Evolutionary conservation across 2,888 invertebrate genomes (phyloP).

Genomic region (Dolichopus griseipennis): DNA sequence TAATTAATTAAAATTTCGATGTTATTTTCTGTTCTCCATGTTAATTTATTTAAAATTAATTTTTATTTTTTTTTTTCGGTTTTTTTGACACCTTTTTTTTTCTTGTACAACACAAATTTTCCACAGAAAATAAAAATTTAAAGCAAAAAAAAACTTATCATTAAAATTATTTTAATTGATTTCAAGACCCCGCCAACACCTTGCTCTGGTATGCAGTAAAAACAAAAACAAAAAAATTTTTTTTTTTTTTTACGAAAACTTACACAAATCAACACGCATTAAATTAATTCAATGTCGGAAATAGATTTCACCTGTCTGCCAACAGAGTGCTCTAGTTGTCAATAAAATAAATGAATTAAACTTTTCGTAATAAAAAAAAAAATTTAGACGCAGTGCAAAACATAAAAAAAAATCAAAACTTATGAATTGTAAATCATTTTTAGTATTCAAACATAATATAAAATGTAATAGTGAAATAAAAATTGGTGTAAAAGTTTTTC

Average conservation of each 20-base stretch:
- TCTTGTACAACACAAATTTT: too few relatives aligned
- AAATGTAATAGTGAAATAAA: too few relatives aligned
- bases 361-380: too few relatives aligned
- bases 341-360: not conserved
- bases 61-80: too few relatives aligned
- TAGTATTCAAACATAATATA: too few relatives aligned
- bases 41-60: not conserved
- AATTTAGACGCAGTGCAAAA: not conserved
- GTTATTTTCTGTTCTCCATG: not conserved
- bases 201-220: not conserved
- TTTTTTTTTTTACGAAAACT: too few relatives aligned
- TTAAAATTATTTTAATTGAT: constrained; percentile 3
- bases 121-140: too few relatives aligned
- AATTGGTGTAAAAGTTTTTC: too few relatives aligned
- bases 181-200: not conserved
- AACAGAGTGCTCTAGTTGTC: not conserved
- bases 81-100: too few relatives aligned
- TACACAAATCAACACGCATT: too few relatives aligned
- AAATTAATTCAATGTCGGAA: not conserved
- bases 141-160: not conserved
- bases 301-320: not conserved
- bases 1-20: not conserved
- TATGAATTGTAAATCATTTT: not conserved
- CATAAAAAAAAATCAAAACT: not conserved
- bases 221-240: not conserved